Evolutionary conservation across 1,140 invertebrate genomes (phyloP).

Genomic region (Centruroides sculpturatus): DNA sequence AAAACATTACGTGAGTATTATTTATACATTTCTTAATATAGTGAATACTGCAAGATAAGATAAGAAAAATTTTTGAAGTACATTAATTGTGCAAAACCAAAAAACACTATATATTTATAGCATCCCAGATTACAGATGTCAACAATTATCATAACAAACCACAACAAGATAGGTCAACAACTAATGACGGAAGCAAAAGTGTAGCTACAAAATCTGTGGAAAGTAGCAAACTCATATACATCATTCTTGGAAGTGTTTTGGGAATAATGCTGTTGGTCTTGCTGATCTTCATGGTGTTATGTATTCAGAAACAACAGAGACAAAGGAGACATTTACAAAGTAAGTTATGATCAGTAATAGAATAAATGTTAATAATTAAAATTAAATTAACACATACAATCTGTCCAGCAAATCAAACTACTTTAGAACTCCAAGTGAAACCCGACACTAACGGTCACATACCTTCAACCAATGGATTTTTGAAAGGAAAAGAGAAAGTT

Average conservation of each 20-base stretch:
- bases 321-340: not conserved
- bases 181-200: not conserved
- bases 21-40: not conserved
- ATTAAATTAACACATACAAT: not conserved
- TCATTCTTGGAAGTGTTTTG: too few species aligned
- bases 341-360: not conserved
- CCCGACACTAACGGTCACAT: slow-evolving; percentile 4
- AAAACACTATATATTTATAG: slow-evolving; percentile 2
- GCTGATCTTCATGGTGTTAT: not conserved
- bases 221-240: too few species aligned
- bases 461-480: slow-evolving; percentile 5
- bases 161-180: slow-evolving; percentile 1
- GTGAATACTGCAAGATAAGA: not conserved
- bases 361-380: not conserved
- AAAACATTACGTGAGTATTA: slow-evolving; percentile 36
- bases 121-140: not conserved
- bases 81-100: not conserved
- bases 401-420: not conserved
- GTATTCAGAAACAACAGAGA: not conserved
- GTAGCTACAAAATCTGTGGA: not conserved
- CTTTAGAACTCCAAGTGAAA: not conserved
- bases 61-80: not conserved
- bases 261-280: not conserved
- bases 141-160: not conserved
- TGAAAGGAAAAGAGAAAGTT: slow-evolving; percentile 6